These are phyloP conservation scores for Schizotus pectinicornis DNA, from an alignment of 2,888 invertebrate species.

Conservation along the genomic window DNA sequence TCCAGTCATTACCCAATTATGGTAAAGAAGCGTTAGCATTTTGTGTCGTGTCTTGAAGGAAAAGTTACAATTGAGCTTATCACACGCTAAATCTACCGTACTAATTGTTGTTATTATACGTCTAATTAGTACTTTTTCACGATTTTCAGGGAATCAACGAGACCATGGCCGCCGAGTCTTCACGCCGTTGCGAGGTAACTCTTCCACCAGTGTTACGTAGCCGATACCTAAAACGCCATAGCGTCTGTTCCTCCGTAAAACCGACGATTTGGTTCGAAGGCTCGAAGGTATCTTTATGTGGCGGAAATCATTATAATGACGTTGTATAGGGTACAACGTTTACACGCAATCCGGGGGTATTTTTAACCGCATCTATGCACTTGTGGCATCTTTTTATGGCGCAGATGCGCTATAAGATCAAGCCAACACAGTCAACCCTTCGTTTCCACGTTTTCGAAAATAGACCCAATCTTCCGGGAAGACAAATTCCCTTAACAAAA, in stretches of 20 bases:
- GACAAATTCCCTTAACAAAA: too few relatives aligned
- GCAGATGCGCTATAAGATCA: too few relatives aligned
- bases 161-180: conserved; percentile 39
- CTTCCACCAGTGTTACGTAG: too few relatives aligned
- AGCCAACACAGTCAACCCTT: too few relatives aligned
- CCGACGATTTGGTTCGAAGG: background rate
- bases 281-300: conserved; percentile 12
- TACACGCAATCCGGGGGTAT: conserved; percentile 19
- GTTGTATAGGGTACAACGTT: too few relatives aligned
- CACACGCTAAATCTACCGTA: conserved; percentile 43
- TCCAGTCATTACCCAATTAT: conserved; percentile 35
- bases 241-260: background rate
- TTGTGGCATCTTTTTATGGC: too few relatives aligned
- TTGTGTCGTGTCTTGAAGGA: conserved; percentile 30
- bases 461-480: too few relatives aligned
- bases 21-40: conserved; percentile 31
- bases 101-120: conserved; percentile 37
- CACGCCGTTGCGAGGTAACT: conserved; percentile 41
- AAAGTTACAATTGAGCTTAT: conserved; percentile 34
- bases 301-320: conserved; percentile 25
- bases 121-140: conserved; percentile 32
- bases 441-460: too few relatives aligned
- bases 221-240: too few relatives aligned
- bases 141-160: conserved; percentile 42
- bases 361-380: conserved; percentile 30